Evolutionary conservation across 2,113 vertebrate genomes (phyloP).

Genomic region (Nothobranchius kuhntae): DNA sequence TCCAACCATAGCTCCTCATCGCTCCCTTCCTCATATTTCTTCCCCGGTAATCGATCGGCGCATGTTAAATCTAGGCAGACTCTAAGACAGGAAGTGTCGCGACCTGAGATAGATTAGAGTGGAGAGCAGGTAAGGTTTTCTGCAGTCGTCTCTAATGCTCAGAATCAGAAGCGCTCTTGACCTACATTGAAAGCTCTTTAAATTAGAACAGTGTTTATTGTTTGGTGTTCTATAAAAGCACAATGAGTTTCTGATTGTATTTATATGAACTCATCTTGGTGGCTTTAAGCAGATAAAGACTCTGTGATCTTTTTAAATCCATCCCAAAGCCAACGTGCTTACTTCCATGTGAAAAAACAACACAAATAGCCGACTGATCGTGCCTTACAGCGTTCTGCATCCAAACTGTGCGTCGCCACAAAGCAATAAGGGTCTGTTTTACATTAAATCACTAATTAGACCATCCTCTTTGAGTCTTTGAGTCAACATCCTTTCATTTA

Average conservation of each 20-base stretch:
- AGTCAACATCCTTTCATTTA: conserved; percentile 9
- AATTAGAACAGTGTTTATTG: conserved; percentile 3
- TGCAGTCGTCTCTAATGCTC: conserved; percentile 23
- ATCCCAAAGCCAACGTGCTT: conserved; percentile 19
- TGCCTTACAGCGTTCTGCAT: conserved; percentile 19
- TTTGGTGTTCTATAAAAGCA: conserved; percentile 28
- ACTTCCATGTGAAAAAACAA: conserved; percentile 15
- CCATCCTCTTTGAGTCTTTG: conserved; percentile 7
- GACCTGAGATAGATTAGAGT: conserved; percentile 27
- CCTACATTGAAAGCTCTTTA: conserved; percentile 10
- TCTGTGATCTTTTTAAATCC: conserved; percentile 54
- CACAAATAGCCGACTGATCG: conserved; percentile 39
- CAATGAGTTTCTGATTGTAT: conserved; percentile 24
- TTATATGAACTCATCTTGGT: conserved; percentile 35
- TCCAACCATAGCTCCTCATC: conserved; percentile 18
- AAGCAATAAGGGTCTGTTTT: not conserved
- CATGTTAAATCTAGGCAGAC: conserved; percentile 33
- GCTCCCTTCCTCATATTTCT: not conserved
- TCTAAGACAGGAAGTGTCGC: conserved; percentile 35
- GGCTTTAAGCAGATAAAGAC: conserved; percentile 64
- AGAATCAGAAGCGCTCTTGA: not conserved
- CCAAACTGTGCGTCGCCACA: conserved; percentile 1
- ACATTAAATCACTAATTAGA: not conserved
- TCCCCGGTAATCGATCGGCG: conserved; percentile 48
- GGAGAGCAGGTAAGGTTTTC: conserved; percentile 25